Conservation (phyloP, 2,888 invertebrate genomes). For the Nomada lathburiana region DNA sequence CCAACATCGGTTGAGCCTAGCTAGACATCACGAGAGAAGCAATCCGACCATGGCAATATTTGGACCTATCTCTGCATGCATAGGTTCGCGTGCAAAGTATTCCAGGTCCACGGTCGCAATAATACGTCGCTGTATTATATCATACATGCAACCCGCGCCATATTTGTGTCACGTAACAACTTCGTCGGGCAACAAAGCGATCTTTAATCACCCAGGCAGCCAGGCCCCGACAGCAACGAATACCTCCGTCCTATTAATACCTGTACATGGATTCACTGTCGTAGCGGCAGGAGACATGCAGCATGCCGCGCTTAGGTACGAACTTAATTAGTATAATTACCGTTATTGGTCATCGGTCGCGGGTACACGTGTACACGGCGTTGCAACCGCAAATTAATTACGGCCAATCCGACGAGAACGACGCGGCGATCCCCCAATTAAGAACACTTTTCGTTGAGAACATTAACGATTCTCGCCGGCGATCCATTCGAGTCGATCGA, state of each 20-base stretch:
- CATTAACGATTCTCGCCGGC: slow-evolving; percentile 40
- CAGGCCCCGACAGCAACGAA: background rate
- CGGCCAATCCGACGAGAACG: slow-evolving; percentile 49
- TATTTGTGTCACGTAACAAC: background rate
- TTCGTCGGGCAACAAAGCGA: background rate
- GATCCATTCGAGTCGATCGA: slow-evolving; percentile 1
- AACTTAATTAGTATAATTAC: slow-evolving; percentile 73
- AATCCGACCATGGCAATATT: background rate
- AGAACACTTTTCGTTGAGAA: slow-evolving; percentile 53
- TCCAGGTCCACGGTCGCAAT: no score
- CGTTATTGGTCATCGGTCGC: slow-evolving; percentile 69
- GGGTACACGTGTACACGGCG: slow-evolving; percentile 61
- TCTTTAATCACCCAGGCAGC: background rate
- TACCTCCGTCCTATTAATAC: slow-evolving; percentile 2
- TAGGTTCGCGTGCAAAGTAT: no score
- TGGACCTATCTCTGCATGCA: no score
- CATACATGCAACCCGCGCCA: background rate
- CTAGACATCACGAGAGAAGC: slow-evolving; percentile 8
- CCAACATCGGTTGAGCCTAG: slow-evolving; percentile 1
- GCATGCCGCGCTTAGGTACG: slow-evolving; percentile 53
- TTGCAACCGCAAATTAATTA: slow-evolving; percentile 70
- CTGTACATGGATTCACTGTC: slow-evolving; percentile 11
- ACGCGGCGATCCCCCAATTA: slow-evolving; percentile 54
- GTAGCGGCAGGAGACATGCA: slow-evolving; percentile 17
- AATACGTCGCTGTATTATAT: background rate